Evolutionary conservation across 2,888 invertebrate genomes (phyloP).

Genomic region (Anarsia innoxiella): DNA sequence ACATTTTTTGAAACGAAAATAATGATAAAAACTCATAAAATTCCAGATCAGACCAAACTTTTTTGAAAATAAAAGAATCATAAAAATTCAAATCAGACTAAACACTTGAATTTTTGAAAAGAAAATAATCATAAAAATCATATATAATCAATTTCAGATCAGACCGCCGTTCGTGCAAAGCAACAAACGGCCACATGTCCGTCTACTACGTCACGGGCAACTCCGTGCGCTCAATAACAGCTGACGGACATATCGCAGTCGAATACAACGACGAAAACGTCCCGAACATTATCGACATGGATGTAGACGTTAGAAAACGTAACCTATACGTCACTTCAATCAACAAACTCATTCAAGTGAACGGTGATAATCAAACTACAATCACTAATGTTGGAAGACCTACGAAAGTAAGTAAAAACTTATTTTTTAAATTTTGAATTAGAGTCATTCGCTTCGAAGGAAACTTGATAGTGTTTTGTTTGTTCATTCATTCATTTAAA

Average conservation of each 20-base stretch:
- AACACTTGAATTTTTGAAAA: no score
- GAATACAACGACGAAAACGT: conserved; percentile 33
- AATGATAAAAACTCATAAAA: no score
- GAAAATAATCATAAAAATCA: no score
- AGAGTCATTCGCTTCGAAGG: no score
- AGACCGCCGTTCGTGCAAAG: conserved; percentile 81
- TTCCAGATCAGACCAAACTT: no score
- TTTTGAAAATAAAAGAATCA: no score
- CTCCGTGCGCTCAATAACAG: conserved; percentile 70
- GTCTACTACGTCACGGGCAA: conserved; percentile 72
- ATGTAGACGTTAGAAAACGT: conserved; percentile 40
- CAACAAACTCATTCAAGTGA: conserved; percentile 38
- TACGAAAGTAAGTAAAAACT: conserved; percentile 46
- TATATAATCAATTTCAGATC: conserved; percentile 56
- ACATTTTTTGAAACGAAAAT: no score
- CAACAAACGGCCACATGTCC: conserved; percentile 69
- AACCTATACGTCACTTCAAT: conserved; percentile 42
- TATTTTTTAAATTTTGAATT: no score
- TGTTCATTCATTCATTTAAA: no score
- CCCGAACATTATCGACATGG: conserved; percentile 36
- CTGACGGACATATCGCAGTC: conserved; percentile 30
- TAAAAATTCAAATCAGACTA: no score
- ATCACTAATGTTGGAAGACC: conserved; percentile 52
- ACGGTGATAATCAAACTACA: conserved; percentile 44
- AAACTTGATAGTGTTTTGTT: no score